Conservation (phyloP, 2,888 invertebrate genomes). For the Ceriagrion tenellum region DNA sequence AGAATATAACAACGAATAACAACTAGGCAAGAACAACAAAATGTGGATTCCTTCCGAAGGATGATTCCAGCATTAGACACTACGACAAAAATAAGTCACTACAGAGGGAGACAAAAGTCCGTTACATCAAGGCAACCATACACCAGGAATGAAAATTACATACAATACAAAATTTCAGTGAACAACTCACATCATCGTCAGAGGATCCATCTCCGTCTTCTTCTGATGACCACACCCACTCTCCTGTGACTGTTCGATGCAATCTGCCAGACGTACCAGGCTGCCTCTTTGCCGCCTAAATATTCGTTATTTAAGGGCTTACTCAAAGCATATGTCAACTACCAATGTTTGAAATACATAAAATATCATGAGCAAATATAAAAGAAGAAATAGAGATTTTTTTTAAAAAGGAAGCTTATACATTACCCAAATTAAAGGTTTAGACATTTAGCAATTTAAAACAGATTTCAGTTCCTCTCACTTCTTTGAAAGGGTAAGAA, state of each 20-base stretch:
- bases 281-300: conserved; percentile 86
- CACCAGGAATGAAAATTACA: background rate
- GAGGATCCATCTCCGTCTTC: conserved; percentile 87
- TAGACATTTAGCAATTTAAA: too few species aligned
- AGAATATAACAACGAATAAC: background rate
- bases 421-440: background rate
- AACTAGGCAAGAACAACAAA: background rate
- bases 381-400: background rate
- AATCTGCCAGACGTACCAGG: conserved; percentile 92
- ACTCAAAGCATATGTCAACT: background rate
- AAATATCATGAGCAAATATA: background rate
- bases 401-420: background rate
- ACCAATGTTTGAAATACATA: background rate
- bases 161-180: background rate
- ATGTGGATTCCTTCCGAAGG: background rate
- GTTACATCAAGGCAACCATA: background rate
- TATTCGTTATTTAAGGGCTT: conserved; percentile 11
- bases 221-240: conserved; percentile 99
- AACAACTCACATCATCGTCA: conserved; percentile 72
- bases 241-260: conserved; percentile 96
- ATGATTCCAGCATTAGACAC: background rate
- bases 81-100: background rate
- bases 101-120: background rate
- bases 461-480: too few species aligned
- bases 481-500: too few species aligned